A percentile compares a stretch with the other conserved stretches of the same genome.
Evolutionary conservation across 2,113 vertebrate species (phyloP).

Genomic region (Athene noctua): DNA sequence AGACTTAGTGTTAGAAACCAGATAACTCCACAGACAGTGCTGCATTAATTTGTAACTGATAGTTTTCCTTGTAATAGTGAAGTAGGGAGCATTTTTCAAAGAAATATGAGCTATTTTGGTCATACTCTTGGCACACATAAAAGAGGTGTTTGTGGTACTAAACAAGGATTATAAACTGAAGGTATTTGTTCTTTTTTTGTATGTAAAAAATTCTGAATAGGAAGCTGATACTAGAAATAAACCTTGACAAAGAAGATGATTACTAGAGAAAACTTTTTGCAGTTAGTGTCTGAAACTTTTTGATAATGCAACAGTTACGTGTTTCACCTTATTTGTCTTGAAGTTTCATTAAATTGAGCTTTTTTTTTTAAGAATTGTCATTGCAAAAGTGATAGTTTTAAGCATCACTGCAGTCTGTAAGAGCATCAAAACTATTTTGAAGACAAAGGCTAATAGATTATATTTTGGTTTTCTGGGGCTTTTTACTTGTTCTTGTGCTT

Average conservation of each 20-base stretch:
- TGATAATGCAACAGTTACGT: accelerated
- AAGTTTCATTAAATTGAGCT: not conserved
- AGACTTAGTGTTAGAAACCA: not conserved
- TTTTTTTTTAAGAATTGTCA: not conserved
- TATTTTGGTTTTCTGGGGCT: not conserved
- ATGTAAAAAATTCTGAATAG: not conserved
- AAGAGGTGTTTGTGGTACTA: not conserved
- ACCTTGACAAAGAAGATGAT: not conserved
- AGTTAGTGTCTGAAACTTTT: not conserved
- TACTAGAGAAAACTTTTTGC: not conserved
- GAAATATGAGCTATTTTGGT: not conserved
- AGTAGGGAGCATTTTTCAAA: not conserved
- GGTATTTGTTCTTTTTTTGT: not conserved
- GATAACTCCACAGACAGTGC: not conserved
- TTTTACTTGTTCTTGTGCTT: not conserved
- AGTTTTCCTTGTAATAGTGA: not conserved
- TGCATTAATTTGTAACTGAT: not conserved
- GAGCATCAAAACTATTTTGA: not conserved
- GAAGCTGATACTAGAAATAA: not conserved
- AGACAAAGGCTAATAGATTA: not conserved
- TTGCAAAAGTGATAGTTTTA: not conserved
- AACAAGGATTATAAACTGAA: not conserved
- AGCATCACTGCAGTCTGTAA: not conserved
- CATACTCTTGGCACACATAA: not conserved
- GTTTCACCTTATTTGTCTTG: not conserved